Percentiles rank a stretch among this genome's conserved stretches.
These are phyloP conservation scores for Euproctis similis DNA, from an alignment of 2,888 invertebrate genomes.

Conservation along the genomic window DNA sequence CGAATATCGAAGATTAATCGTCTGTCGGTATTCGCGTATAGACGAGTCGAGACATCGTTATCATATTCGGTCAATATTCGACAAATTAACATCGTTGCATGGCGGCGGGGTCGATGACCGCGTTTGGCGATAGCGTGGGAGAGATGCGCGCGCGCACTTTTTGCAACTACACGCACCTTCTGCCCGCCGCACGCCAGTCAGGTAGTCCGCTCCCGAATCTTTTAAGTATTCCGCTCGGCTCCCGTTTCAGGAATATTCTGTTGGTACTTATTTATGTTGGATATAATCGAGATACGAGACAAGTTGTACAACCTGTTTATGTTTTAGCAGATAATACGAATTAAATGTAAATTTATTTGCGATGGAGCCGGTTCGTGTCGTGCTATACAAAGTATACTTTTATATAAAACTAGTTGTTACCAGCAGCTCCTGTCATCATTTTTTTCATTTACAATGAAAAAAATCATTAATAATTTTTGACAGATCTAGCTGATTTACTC, in stretches of 20 bases:
- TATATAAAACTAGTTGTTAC: too few species aligned
- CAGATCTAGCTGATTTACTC: too few species aligned
- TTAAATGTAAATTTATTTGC: constrained; percentile 2
- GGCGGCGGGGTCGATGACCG: constrained; percentile 45
- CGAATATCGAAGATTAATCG: constrained; percentile 17
- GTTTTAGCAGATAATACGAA: constrained; percentile 7
- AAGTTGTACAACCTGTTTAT: constrained; percentile 10
- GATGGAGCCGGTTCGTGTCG: not conserved
- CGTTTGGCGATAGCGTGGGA: constrained; percentile 57
- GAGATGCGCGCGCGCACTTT: constrained; percentile 48
- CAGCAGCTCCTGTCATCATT: too few species aligned
- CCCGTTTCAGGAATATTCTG: constrained; percentile 20
- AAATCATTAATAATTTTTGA: too few species aligned
- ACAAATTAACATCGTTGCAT: constrained; percentile 65
- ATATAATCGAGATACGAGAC: constrained; percentile 10
- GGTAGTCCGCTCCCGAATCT: constrained; percentile 37
- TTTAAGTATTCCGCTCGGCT: constrained; percentile 21
- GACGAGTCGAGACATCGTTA: constrained; percentile 20
- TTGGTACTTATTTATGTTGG: constrained; percentile 13
- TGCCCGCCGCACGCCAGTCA: constrained; percentile 23
- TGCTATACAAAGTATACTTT: too few species aligned
- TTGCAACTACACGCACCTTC: constrained; percentile 52
- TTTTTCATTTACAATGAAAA: too few species aligned
- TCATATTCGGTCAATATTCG: constrained; percentile 41
- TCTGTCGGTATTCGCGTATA: constrained; percentile 24